A percentile compares a stretch with the other conserved stretches of the same genome.
These are phyloP conservation scores for Anolis carolinensis DNA, from an alignment of 2,113 vertebrate species.

Conservation along the genomic window DNA sequence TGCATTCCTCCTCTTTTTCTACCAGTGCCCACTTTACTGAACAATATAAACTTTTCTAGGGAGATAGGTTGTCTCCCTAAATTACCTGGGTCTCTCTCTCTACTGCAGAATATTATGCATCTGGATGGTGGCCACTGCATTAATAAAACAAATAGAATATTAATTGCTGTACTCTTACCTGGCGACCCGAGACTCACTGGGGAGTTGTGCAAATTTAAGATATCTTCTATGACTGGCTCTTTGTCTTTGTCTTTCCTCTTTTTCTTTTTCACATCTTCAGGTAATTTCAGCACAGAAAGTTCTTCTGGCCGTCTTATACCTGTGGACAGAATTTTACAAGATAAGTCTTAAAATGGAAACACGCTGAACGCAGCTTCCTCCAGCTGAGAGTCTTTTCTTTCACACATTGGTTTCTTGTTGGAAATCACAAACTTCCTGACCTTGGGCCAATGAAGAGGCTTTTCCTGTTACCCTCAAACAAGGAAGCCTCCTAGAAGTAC, in stretches of 20 bases:
- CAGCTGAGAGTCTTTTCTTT: constrained; percentile 16
- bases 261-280: constrained; percentile 90
- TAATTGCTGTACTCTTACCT: constrained; percentile 72
- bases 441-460: neutral
- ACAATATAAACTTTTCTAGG: no score
- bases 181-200: constrained; percentile 77
- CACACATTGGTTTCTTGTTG: neutral
- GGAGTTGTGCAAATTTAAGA: constrained; percentile 84
- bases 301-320: constrained; percentile 94
- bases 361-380: neutral
- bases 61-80: no score
- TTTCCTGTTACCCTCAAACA: no score
- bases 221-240: constrained; percentile 78
- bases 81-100: no score
- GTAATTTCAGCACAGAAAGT: constrained; percentile 87
- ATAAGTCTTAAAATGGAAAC: constrained; percentile 16
- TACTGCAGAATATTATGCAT: neutral
- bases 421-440: neutral
- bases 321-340: constrained; percentile 66
- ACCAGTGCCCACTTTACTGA: no score
- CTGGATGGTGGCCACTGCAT: neutral
- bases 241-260: constrained; percentile 92
- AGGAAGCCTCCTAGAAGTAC: no score
- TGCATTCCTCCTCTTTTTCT: no score
- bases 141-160: constrained; percentile 12